phyloP scores from a whole-genome alignment of 2,888 invertebrate species.

The Apocheima hispidaria region DNA sequence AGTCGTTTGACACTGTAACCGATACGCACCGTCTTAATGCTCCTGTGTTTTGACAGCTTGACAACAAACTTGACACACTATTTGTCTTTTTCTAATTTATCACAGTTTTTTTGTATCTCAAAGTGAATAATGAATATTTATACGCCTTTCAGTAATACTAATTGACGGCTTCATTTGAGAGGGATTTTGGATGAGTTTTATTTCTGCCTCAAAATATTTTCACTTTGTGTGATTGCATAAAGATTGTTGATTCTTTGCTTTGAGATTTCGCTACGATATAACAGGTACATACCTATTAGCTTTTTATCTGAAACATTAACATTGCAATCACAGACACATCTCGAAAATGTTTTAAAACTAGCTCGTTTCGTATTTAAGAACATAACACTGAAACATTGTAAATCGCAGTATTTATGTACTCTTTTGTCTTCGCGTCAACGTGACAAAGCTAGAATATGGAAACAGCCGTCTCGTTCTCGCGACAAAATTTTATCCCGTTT shows the following conservation, averaged over 20 bases:
- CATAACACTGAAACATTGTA: constrained; percentile 31
- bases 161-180: constrained; percentile 2
- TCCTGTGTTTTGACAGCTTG: constrained; percentile 48
- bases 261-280: not conserved
- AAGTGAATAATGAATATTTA: constrained; percentile 24
- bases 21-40: constrained; percentile 14
- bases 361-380: constrained; percentile 6
- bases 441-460: too few relatives aligned
- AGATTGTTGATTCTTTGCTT: not conserved
- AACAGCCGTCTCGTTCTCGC: too few relatives aligned
- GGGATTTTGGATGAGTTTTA: not conserved
- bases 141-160: not conserved
- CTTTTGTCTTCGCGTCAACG: too few relatives aligned
- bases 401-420: constrained; percentile 32
- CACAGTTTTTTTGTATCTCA: constrained; percentile 13
- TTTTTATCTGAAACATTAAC: not conserved
- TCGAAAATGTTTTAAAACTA: constrained; percentile 1
- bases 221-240: not conserved
- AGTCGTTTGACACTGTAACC: constrained; percentile 18
- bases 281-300: too few relatives aligned
- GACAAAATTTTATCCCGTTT: not conserved
- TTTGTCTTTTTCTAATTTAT: constrained; percentile 33
- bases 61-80: constrained; percentile 35
- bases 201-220: not conserved
- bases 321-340: constrained; percentile 10